Conservation (phyloP, 2,797 vertebrate genomes). For the Artibeus jamaicensis region DNA sequence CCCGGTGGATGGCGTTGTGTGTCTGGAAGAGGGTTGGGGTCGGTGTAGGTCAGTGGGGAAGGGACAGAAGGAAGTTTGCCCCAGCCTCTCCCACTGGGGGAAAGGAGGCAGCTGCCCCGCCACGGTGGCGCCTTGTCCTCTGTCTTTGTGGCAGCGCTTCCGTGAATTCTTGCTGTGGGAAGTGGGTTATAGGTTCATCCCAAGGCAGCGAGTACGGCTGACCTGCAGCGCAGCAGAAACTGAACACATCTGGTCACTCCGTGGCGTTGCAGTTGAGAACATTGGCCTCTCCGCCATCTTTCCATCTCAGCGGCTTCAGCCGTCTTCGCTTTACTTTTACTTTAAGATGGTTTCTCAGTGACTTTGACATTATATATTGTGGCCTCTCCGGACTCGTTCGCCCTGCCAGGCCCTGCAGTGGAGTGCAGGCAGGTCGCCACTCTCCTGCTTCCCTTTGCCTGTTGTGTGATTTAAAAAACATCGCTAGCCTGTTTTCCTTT, state of each 20-base stretch:
- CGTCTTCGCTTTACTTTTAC: background rate
- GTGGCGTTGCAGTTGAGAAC: background rate
- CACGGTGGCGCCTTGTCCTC: rapidly evolving
- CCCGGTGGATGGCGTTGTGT: background rate
- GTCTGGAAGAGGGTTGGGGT: background rate
- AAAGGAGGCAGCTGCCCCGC: too few species aligned
- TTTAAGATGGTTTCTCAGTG: background rate
- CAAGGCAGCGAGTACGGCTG: background rate
- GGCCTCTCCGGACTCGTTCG: background rate
- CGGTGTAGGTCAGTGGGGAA: too few species aligned
- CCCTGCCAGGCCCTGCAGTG: background rate
- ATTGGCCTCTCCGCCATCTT: background rate
- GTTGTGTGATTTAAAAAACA: background rate
- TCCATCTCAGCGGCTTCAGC: background rate
- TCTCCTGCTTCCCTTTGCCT: background rate
- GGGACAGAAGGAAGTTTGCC: background rate
- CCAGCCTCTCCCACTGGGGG: rapidly evolving
- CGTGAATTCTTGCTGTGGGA: background rate
- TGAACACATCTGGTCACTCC: background rate
- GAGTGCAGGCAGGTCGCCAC: background rate
- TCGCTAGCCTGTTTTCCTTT: background rate
- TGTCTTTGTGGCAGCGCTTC: background rate
- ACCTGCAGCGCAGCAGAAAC: background rate
- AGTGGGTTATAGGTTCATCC: background rate
- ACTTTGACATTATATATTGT: background rate